Percentiles rank a stretch among this genome's conserved stretches.
Conservation (phyloP, 2,888 invertebrate species). For the Mesorhabditis spiculigera region DNA sequence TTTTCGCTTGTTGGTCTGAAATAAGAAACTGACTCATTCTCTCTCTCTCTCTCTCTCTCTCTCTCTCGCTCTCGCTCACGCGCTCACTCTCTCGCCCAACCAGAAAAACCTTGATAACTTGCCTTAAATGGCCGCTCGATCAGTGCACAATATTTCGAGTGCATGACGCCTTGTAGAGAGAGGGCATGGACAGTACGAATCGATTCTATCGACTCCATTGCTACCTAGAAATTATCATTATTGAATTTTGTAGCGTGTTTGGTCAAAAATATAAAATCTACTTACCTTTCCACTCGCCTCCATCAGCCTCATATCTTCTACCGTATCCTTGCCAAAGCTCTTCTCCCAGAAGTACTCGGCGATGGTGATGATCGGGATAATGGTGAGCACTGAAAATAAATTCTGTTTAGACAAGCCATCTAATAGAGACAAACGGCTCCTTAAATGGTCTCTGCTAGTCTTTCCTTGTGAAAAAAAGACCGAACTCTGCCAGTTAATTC, state of each 20-base stretch:
- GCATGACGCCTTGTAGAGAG: not conserved
- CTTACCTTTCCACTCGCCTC: not conserved
- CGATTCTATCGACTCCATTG: not conserved
- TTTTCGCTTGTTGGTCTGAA: slow-evolving; percentile 14
- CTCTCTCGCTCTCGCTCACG: too few relatives aligned
- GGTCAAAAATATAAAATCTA: not conserved
- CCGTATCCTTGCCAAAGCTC: not conserved
- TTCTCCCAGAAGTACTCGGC: slow-evolving; percentile 44
- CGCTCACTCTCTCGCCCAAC: too few relatives aligned
- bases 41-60: too few relatives aligned
- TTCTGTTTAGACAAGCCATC: not conserved
- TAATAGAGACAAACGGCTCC: too few relatives aligned
- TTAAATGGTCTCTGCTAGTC: too few relatives aligned
- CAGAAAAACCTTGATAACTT: too few relatives aligned
- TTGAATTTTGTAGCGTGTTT: not conserved
- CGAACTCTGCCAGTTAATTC: too few relatives aligned
- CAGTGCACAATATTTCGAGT: not conserved
- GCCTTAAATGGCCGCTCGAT: not conserved
- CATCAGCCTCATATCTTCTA: not conserved
- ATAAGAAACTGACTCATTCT: too few relatives aligned
- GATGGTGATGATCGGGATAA: slow-evolving; percentile 40
- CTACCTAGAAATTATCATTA: not conserved
- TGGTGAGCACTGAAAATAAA: slow-evolving; percentile 1
- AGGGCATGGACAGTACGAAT: slow-evolving; percentile 4
- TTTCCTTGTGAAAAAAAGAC: too few relatives aligned